Base-by-base conservation (phyloP, 2,113 vertebrate species). In the Psilopsiagon aurifrons region DNA sequence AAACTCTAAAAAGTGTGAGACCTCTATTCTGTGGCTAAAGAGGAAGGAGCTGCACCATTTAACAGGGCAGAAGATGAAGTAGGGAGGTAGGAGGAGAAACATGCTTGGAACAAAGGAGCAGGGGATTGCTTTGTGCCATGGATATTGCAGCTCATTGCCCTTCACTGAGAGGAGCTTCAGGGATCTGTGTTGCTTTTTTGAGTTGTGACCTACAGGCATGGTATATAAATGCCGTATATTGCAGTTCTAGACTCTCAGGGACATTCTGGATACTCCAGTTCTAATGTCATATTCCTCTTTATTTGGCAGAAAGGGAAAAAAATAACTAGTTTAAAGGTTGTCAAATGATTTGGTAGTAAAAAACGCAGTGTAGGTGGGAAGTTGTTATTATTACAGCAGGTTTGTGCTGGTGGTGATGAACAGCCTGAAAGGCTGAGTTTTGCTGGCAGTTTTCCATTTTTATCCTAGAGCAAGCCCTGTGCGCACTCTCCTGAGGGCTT, bases 381-480 rank as follows among this genome's bases (percentile, higher is more conserved):
- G 10, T 66, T 91, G 22, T 76, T 92, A 64, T 64, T 84, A n/a
- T 67, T 59, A n/a, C 55, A 89, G 64, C 37, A 94, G 41, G 49
- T 91, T 27, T 74, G 25, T 73, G 49, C 68, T 85, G n/a, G 33
- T 73, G 37, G 46, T 92, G 76, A 78, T 75, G 82, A 86, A 94
- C 24, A 63, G 37, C 57, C 82, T 63, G 87, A 85, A 92, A 92
- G 85, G 41, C 71, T 90, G 82, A 79, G n/a, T 83, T 95, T 75
- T 82, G 19, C 46, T 92, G 78, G 43, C 39, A 84, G 13, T 51
- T 83, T 93, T 81, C 73, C 39, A 29, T 86, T 88, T 86, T 90
- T 47, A 81, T 90, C 90, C 60, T 55, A 39, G 51, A 86, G 64
- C 33, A 71, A 71, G 8, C 31, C 47, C 35, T 64, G 35, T 55